Percentiles rank a stretch among this genome's conserved stretches.
Conservation (phyloP, 2,888 invertebrate species). For the Phortica magna region DNA sequence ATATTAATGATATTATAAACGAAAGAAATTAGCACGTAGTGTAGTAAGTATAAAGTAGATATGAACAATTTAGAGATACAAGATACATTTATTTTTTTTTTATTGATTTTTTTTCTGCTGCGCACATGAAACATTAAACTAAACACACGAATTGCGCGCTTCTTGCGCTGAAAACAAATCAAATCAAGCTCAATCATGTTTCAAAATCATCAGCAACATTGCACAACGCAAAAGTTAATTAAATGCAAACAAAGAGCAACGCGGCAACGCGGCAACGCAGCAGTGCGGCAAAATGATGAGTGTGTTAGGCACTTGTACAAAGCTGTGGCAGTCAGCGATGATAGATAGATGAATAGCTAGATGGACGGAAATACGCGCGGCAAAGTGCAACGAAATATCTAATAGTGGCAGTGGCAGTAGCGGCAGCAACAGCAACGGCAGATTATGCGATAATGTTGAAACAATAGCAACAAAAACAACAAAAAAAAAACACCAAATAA, state of each 20-base stretch:
- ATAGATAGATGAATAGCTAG: neutral
- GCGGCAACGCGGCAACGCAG: neutral
- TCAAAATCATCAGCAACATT: neutral
- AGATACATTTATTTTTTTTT: neutral
- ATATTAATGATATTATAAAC: slow-evolving; percentile 42
- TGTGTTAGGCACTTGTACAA: neutral
- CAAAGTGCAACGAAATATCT: neutral
- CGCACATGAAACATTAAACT: neutral
- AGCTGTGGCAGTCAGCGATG: neutral
- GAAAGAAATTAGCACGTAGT: slow-evolving; percentile 59
- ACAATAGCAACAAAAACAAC: neutral
- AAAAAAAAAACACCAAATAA: neutral
- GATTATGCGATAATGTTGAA: slow-evolving; percentile 25
- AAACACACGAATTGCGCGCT: neutral
- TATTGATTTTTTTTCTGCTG: neutral
- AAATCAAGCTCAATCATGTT: neutral
- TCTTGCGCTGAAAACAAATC: neutral
- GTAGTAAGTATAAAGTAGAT: neutral
- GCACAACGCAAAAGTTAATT: slow-evolving; percentile 64
- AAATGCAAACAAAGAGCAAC: slow-evolving; percentile 59
- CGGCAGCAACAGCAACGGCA: neutral
- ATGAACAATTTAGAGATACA: neutral
- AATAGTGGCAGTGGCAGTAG: neutral
- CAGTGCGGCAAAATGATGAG: neutral
- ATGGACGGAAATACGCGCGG: neutral